Evolutionary conservation across 2,888 invertebrate species (phyloP), one percentile per base, ranked within the genome.

Genomic region (Pyrgus malvae): DNA sequence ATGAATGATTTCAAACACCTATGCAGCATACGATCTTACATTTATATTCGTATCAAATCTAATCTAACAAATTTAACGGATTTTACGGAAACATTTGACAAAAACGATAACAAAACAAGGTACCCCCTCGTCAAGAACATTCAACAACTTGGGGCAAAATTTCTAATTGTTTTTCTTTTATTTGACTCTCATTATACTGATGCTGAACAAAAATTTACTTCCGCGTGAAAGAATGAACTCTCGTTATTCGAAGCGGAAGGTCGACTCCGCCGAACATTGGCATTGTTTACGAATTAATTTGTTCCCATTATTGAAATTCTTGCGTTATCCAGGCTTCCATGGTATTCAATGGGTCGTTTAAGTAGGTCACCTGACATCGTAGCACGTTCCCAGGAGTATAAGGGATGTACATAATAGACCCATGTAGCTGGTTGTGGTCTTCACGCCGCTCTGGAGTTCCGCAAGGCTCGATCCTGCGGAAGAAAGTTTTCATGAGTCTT

Each of bases 361-460:
- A 65, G 37, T 63, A 78, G 84, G 85, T 86, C 85, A 89, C 73
- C 87, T 86, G 66, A 82, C 62, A 49, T 79, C 83, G 50, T 76
- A 76, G 48, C 69, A 68, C 49, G 71, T 72, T 35, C 78, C 69
- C 29, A 80, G 66, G 2, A 78, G 72, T 35, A 86, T 58, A 14
- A 87, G 61, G 2, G 80, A 75, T 2, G 80, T 69, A 23, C 86
- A 60, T 1, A 88, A 67, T 0, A 87, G 68, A 58, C 78, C 77
- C 27, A 79, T 64, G 68, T 83, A 87, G 66, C 83, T 80, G 1
- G 82, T 83, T 2, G 82, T 83, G 0, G 82, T 82, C 59, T 88
- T 86, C 14, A 86, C 88, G 14, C 88, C 88, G 56, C 89, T 90
- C 59, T 90, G 89, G 7, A 90, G 74, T 62, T 90, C 89, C 1